A percentile compares a stretch with the other conserved stretches of the same genome.
phyloP scores from a whole-genome alignment of 2,888 invertebrate species.

The Standfussiana lucernea region DNA sequence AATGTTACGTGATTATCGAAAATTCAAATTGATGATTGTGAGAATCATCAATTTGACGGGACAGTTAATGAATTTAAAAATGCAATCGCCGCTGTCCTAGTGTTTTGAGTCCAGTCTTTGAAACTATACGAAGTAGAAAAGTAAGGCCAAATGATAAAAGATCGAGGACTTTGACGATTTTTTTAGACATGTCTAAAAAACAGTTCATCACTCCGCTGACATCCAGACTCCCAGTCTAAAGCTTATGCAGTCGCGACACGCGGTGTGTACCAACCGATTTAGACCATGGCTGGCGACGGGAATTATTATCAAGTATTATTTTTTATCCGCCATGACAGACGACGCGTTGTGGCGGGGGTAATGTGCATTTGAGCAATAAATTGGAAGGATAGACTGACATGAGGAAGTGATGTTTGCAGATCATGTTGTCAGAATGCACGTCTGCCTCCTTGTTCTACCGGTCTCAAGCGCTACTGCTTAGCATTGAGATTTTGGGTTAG shows the following conservation, averaged over 20 bases:
- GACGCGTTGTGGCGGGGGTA: slow-evolving; percentile 58
- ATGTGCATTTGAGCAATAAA: slow-evolving; percentile 35
- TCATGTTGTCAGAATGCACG: background rate
- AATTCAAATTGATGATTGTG: no score
- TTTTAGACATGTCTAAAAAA: background rate
- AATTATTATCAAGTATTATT: slow-evolving; percentile 82
- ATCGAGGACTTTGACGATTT: background rate
- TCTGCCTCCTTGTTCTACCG: background rate
- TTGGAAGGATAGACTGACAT: slow-evolving; percentile 6
- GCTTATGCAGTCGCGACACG: slow-evolving; percentile 79
- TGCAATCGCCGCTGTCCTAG: no score
- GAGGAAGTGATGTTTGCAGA: slow-evolving; percentile 2
- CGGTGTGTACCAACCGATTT: slow-evolving; percentile 76
- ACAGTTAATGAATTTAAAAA: no score
- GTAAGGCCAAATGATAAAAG: background rate
- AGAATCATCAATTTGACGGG: no score
- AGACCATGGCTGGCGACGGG: slow-evolving; percentile 74
- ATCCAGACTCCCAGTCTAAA: slow-evolving; percentile 67
- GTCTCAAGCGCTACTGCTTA: background rate
- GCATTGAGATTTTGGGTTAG: background rate
- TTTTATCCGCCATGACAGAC: slow-evolving; percentile 79
- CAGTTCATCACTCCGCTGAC: background rate
- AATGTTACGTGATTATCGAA: background rate
- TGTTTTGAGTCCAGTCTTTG: background rate
- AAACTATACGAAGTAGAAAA: background rate